Evolutionary conservation across 2,888 invertebrate genomes (phyloP).

Genomic region (Luperina nickerlii): DNA sequence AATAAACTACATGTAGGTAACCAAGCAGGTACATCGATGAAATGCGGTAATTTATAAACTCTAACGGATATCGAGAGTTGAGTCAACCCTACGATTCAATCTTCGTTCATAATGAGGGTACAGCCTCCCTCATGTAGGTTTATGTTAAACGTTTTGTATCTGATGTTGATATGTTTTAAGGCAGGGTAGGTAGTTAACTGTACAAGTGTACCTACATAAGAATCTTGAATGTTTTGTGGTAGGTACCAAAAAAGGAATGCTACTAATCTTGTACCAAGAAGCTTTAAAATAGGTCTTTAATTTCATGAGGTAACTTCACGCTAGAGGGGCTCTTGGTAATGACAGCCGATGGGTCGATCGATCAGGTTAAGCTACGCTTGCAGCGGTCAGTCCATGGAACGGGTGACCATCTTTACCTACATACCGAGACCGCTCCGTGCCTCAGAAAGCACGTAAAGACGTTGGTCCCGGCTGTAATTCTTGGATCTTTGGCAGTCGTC

Average conservation of each 20-base stretch:
- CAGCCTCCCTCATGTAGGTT: slow-evolving; percentile 47
- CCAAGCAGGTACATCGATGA: neutral
- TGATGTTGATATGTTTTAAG: slow-evolving; percentile 36
- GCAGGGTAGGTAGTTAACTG: neutral
- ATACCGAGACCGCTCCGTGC: too few species aligned
- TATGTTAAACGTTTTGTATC: slow-evolving; percentile 56
- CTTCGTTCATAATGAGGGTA: slow-evolving; percentile 61
- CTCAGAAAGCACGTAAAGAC: too few species aligned
- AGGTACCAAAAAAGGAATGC: neutral
- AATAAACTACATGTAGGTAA: neutral
- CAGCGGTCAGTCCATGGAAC: too few species aligned
- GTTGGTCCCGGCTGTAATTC: too few species aligned
- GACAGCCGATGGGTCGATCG: too few species aligned
- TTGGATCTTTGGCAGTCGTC: too few species aligned
- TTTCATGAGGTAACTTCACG: neutral
- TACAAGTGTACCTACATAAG: neutral
- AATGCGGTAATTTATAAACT: neutral
- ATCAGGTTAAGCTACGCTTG: too few species aligned
- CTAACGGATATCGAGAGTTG: neutral
- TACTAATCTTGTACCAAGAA: neutral
- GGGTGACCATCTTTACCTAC: too few species aligned
- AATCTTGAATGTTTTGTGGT: neutral
- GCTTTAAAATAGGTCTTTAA: too few species aligned
- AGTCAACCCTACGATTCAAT: slow-evolving; percentile 54
- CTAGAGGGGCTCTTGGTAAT: too few species aligned